Evolutionary conservation across 2,797 vertebrate genomes (phyloP).

Genomic region (Enteromius paludinosus): DNA sequence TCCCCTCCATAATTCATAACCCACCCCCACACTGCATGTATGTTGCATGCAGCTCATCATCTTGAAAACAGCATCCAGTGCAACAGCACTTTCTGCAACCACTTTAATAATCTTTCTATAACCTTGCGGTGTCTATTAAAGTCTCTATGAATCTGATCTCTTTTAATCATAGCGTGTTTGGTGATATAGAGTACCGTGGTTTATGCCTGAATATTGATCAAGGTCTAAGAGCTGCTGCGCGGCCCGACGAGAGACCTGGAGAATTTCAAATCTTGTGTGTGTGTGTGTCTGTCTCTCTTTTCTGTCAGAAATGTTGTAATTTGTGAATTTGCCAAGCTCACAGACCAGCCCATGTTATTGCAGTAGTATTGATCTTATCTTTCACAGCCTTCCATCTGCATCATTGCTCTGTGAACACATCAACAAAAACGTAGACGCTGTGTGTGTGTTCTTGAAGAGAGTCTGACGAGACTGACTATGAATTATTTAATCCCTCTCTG

Average conservation of each 20-base stretch:
- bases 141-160: slow-evolving; percentile 58
- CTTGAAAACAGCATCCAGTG: slow-evolving; percentile 49
- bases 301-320: slow-evolving; percentile 60
- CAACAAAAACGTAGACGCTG: slow-evolving; percentile 19
- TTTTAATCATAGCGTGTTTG: slow-evolving; percentile 33
- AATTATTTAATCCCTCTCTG: slow-evolving; percentile 71
- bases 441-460: slow-evolving; percentile 52
- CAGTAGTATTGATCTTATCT: slow-evolving; percentile 70
- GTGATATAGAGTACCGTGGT: slow-evolving; percentile 42
- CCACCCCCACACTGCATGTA: slow-evolving; percentile 51
- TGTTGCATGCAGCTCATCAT: slow-evolving; percentile 19
- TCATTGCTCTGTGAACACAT: slow-evolving; percentile 51
- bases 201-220: slow-evolving; percentile 71
- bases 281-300: neutral
- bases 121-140: slow-evolving; percentile 68
- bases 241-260: slow-evolving; percentile 24
- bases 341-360: slow-evolving; percentile 63
- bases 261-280: slow-evolving; percentile 17
- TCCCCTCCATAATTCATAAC: slow-evolving; percentile 59
- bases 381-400: slow-evolving; percentile 64
- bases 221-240: slow-evolving; percentile 52
- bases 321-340: slow-evolving; percentile 71
- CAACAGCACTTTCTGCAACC: slow-evolving; percentile 58
- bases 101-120: slow-evolving; percentile 62
- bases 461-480: slow-evolving; percentile 54